phyloP scores from a whole-genome alignment of 2,888 invertebrate species.

The Melitaea athalia region DNA sequence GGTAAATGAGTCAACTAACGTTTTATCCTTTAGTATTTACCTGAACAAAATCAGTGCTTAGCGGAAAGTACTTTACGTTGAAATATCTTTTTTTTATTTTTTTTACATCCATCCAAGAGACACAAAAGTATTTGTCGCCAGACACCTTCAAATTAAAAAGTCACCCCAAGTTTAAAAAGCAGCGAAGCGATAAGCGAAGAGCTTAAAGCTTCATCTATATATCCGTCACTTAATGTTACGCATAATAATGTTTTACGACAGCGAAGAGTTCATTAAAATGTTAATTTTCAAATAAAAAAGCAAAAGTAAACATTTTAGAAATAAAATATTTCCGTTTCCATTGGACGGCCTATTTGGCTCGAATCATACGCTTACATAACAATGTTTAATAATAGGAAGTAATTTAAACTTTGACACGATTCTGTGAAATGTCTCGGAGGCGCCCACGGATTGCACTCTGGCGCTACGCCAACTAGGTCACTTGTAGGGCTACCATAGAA shows the following conservation, averaged over 20 bases:
- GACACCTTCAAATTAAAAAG: slow-evolving; percentile 13
- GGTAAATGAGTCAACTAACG: too few relatives aligned
- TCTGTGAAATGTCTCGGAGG: slow-evolving; percentile 50
- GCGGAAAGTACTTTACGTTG: not conserved
- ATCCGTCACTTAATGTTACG: not conserved
- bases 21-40: too few relatives aligned
- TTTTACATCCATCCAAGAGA: not conserved
- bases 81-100: not conserved
- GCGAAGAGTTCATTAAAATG: not conserved
- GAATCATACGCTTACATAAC: slow-evolving; percentile 30
- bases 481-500: slow-evolving; percentile 53
- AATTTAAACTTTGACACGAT: slow-evolving; percentile 51
- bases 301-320: not conserved
- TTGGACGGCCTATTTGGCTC: slow-evolving; percentile 33
- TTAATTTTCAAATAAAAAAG: not conserved
- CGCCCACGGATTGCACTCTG: slow-evolving; percentile 58
- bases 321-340: slow-evolving; percentile 20
- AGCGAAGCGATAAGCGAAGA: slow-evolving; percentile 1
- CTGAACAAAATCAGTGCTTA: too few relatives aligned
- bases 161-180: slow-evolving; percentile 7
- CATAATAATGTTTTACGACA: not conserved
- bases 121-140: slow-evolving; percentile 10
- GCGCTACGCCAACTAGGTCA: slow-evolving; percentile 71
- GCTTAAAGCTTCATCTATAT: not conserved
- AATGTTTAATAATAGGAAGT: slow-evolving; percentile 38